Percentiles rank a stretch among this genome's conserved stretches.
phyloP scores from a whole-genome alignment of 2,888 invertebrate genomes.

The Trissolcus japonicus region DNA sequence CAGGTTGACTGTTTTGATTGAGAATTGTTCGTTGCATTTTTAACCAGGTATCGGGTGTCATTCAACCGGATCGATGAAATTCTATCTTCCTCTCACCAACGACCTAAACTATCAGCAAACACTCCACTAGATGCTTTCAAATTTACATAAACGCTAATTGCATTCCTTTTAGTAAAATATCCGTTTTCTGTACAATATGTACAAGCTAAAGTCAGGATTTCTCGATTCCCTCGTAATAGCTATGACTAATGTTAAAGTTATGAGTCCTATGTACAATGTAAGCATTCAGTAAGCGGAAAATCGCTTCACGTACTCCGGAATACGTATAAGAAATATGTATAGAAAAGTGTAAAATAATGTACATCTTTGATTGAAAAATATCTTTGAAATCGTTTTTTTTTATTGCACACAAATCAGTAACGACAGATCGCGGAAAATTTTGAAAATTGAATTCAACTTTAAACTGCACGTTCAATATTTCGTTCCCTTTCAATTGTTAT shows the following conservation, averaged over 20 bases:
- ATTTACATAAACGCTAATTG: conserved; percentile 35
- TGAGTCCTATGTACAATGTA: conserved; percentile 26
- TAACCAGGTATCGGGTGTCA: too few species aligned
- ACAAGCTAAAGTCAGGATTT: conserved; percentile 18
- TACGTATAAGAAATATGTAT: conserved; percentile 46
- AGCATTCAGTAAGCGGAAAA: conserved; percentile 30
- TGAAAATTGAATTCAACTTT: too few species aligned
- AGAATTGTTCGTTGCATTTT: too few species aligned
- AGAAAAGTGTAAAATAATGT: conserved; percentile 50
- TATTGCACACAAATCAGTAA: too few species aligned
- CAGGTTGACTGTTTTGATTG: too few species aligned
- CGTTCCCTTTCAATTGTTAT: too few species aligned
- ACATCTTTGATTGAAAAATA: conserved; percentile 29
- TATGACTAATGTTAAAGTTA: conserved; percentile 5
- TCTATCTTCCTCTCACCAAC: conserved; percentile 9
- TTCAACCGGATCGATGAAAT: conserved; percentile 2
- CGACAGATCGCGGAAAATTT: too few species aligned
- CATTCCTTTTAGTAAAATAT: conserved; percentile 42
- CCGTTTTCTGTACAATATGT: conserved; percentile 38
- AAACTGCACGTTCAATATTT: too few species aligned
- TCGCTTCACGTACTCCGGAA: conserved; percentile 22
- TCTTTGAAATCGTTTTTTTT: conserved; percentile 36
- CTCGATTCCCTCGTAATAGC: conserved; percentile 3
- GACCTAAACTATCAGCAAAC: conserved; percentile 21
- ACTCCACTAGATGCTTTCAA: conserved; percentile 11